These are phyloP conservation scores for Eptesicus fuscus DNA, from an alignment of 2,113 vertebrate genomes.

Conservation along the genomic window DNA sequence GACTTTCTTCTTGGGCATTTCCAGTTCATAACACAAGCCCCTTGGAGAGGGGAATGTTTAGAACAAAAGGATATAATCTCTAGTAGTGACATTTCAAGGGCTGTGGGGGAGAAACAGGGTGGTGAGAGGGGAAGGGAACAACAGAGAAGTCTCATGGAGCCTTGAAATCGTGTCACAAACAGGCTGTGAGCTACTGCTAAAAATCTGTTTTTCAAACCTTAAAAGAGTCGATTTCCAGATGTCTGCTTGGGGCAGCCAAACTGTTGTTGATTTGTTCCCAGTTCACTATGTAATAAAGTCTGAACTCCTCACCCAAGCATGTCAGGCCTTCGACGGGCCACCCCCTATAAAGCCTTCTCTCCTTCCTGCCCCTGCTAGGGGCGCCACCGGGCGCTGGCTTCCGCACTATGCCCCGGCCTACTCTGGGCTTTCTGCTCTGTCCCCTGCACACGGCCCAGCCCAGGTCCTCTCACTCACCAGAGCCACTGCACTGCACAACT, in stretches of 20 bases:
- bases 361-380: not conserved
- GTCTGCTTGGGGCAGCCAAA: constrained; percentile 40
- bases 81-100: not conserved
- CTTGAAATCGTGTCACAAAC: constrained; percentile 21
- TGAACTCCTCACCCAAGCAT: constrained; percentile 16
- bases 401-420: not conserved
- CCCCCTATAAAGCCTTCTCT: not conserved
- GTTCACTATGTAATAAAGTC: not conserved
- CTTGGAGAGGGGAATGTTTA: not conserved
- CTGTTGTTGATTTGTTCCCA: constrained; percentile 28
- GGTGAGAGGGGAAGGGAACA: too few relatives aligned
- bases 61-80: not conserved
- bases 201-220: constrained; percentile 59
- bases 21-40: not conserved
- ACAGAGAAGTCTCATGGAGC: not conserved
- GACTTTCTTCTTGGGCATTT: not conserved
- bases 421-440: not conserved
- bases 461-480: not conserved
- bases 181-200: not conserved
- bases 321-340: not conserved
- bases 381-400: not conserved
- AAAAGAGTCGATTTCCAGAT: constrained; percentile 58
- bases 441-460: not conserved
- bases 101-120: not conserved
- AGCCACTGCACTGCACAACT: not conserved